phyloP scores from a whole-genome alignment of 2,888 invertebrate species.

The Scrobipalpa costella region DNA sequence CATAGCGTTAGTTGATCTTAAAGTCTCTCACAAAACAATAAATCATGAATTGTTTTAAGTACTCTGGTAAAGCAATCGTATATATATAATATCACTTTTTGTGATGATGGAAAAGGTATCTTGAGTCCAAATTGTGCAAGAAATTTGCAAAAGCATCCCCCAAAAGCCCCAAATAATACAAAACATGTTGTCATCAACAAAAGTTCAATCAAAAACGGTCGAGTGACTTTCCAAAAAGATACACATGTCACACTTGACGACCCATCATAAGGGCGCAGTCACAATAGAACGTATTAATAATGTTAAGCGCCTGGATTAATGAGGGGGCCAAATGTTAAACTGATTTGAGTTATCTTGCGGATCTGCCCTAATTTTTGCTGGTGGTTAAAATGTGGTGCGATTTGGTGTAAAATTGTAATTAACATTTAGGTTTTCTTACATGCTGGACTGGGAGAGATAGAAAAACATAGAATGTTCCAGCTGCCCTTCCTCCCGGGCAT shows the following conservation, averaged over 20 bases:
- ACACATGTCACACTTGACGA: slow-evolving; percentile 73
- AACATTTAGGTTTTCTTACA: no score
- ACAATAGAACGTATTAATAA: slow-evolving; percentile 52
- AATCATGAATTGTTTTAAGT: no score
- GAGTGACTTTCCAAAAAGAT: slow-evolving; percentile 57
- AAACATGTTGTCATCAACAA: slow-evolving; percentile 19
- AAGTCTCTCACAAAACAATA: no score
- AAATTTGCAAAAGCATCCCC: neutral
- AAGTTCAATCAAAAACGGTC: slow-evolving; percentile 29
- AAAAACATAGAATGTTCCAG: no score
- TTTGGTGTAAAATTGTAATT: no score
- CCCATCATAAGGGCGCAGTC: slow-evolving; percentile 61
- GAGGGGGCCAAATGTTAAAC: slow-evolving; percentile 71
- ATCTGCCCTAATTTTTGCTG: slow-evolving; percentile 42
- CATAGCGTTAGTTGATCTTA: no score
- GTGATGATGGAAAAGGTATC: no score
- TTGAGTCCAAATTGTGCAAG: neutral
- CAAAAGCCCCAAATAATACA: slow-evolving; percentile 16
- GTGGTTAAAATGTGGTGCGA: slow-evolving; percentile 22
- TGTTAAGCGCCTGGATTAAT: slow-evolving; percentile 66
- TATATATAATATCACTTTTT: no score
- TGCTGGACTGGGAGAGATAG: no score
- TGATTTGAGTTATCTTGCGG: slow-evolving; percentile 64
- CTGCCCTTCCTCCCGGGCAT: no score
- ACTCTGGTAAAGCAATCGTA: no score